phyloP scores from a whole-genome alignment of 2,113 vertebrate genomes.

The Eptesicus fuscus region DNA sequence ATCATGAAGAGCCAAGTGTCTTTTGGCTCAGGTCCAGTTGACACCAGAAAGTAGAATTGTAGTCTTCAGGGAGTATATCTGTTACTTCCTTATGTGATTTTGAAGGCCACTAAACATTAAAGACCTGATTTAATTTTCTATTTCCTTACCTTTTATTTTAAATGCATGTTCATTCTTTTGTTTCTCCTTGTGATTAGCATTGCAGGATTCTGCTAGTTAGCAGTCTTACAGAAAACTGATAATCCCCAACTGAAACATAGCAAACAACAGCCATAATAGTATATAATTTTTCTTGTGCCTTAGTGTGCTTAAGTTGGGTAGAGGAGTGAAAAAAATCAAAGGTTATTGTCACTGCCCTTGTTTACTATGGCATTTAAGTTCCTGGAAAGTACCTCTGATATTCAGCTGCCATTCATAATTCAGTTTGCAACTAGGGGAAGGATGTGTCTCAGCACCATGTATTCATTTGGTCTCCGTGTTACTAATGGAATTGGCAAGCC shows the following conservation, averaged over 20 bases:
- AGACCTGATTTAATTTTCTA: conserved; percentile 10
- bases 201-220: conserved; percentile 21
- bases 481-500: conserved; percentile 25
- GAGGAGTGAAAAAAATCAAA: conserved; percentile 51
- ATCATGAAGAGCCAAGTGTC: background rate
- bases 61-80: background rate
- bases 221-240: conserved; percentile 26
- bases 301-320: conserved; percentile 46
- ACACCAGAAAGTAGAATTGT: background rate
- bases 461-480: background rate
- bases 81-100: conserved; percentile 28
- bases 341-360: conserved; percentile 55
- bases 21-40: background rate
- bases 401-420: conserved; percentile 20
- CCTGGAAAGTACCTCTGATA: conserved; percentile 25
- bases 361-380: conserved; percentile 47
- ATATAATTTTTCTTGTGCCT: conserved; percentile 29
- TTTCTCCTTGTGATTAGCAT: conserved; percentile 41
- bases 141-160: conserved; percentile 14
- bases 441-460: conserved; percentile 5
- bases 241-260: background rate
- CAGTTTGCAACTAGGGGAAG: background rate
- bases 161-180: background rate
- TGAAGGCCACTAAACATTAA: conserved; percentile 14
- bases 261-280: conserved; percentile 36